phyloP scores from a whole-genome alignment of 1,140 invertebrate species.

The Colletes latitarsis region DNA sequence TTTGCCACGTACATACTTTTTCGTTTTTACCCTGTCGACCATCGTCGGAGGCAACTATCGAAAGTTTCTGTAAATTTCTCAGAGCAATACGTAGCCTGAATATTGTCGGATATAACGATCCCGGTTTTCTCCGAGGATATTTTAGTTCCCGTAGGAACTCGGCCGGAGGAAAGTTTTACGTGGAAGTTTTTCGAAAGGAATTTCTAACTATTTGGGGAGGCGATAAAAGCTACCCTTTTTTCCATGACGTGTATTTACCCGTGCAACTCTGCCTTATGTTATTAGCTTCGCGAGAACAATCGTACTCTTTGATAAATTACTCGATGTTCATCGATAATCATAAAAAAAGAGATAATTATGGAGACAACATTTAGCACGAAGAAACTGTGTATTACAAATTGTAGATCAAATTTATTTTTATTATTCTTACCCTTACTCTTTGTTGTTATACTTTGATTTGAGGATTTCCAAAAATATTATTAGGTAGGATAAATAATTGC shows the following conservation, averaged over 20 bases:
- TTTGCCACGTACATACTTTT: not conserved
- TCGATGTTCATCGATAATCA: too few relatives aligned
- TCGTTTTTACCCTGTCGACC: not conserved
- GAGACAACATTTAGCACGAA: too few relatives aligned
- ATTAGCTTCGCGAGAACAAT: not conserved
- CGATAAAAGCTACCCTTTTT: not conserved
- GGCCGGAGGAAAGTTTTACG: not conserved
- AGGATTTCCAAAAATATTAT: too few relatives aligned
- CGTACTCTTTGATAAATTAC: not conserved
- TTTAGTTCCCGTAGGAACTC: not conserved
- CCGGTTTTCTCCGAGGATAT: constrained; percentile 10
- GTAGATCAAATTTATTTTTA: too few relatives aligned
- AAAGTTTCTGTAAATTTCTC: constrained; percentile 37
- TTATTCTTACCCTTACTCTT: too few relatives aligned
- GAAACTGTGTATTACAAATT: too few relatives aligned
- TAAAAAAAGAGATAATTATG: too few relatives aligned
- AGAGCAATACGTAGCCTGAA: not conserved
- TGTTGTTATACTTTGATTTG: too few relatives aligned
- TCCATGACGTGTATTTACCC: not conserved
- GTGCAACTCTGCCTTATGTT: not conserved
- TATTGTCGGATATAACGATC: constrained; percentile 23
- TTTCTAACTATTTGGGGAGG: not conserved
- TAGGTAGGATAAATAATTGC: too few relatives aligned
- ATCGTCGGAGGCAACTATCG: not conserved
- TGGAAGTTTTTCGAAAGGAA: constrained; percentile 8